Evolutionary conservation across 2,113 vertebrate genomes (phyloP).

Genomic region (Mirounga angustirostris): DNA sequence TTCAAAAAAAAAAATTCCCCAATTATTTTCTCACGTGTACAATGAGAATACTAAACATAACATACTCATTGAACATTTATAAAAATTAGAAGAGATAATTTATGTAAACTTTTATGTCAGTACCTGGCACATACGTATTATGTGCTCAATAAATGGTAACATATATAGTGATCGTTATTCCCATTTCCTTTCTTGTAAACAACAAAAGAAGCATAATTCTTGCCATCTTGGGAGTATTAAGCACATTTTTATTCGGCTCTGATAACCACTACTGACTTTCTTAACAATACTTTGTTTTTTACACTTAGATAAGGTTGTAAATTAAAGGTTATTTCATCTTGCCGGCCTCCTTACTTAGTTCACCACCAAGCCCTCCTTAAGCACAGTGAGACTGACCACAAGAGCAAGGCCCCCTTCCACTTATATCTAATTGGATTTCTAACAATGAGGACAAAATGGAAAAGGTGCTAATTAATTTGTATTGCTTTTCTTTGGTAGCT

Average conservation of each 20-base stretch:
- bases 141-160: conserved; percentile 7
- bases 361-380: background rate
- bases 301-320: background rate
- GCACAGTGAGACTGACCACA: background rate
- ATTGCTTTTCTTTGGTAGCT: conserved; percentile 63
- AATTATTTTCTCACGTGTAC: conserved; percentile 51
- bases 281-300: conserved; percentile 48
- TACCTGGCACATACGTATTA: background rate
- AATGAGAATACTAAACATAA: conserved; percentile 26
- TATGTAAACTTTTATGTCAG: background rate
- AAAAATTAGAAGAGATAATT: background rate
- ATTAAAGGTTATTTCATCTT: conserved; percentile 42
- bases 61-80: background rate
- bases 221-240: background rate
- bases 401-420: background rate
- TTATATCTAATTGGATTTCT: conserved; percentile 68
- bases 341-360: background rate
- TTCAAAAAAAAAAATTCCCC: background rate
- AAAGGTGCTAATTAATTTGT: conserved; percentile 72
- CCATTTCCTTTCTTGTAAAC: background rate
- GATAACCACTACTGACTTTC: conserved; percentile 17
- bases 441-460: conserved; percentile 62
- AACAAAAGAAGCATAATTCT: background rate
- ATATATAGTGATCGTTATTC: background rate
- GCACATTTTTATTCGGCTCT: conserved; percentile 44